phyloP scores from a whole-genome alignment of 2,797 vertebrate species.

The Aldrovandia affinis region DNA sequence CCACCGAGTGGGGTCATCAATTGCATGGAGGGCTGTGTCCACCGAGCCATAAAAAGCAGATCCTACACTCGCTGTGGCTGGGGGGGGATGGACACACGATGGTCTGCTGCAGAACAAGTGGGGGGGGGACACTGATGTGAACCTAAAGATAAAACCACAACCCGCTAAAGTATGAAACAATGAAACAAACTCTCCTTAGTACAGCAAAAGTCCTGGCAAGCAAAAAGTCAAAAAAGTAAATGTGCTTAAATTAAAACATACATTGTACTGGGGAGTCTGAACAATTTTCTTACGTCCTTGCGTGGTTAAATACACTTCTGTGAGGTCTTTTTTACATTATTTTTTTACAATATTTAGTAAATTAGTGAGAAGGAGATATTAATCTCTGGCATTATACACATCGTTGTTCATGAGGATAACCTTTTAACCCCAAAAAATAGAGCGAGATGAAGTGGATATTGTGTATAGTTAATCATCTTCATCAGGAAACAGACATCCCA shows the following conservation, averaged over 20 bases:
- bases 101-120: neutral
- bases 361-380: neutral
- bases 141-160: neutral
- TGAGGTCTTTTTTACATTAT: conserved; percentile 9
- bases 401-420: neutral
- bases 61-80: neutral
- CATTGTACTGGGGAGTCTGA: neutral
- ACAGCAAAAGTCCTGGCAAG: neutral
- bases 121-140: neutral
- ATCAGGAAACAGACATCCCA: neutral
- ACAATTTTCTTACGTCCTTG: neutral
- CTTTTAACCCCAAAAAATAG: neutral
- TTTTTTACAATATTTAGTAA: neutral
- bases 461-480: neutral
- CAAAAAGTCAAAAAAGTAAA: neutral
- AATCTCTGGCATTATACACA: neutral
- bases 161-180: neutral
- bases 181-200: neutral
- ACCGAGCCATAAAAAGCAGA: neutral
- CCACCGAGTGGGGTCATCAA: neutral
- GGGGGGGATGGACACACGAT: neutral
- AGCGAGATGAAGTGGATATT: conserved; percentile 1
- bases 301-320: neutral
- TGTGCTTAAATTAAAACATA: neutral
- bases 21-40: neutral